Conservation (phyloP, 2,797 vertebrate genomes). For the Eulemur rubriventer region DNA sequence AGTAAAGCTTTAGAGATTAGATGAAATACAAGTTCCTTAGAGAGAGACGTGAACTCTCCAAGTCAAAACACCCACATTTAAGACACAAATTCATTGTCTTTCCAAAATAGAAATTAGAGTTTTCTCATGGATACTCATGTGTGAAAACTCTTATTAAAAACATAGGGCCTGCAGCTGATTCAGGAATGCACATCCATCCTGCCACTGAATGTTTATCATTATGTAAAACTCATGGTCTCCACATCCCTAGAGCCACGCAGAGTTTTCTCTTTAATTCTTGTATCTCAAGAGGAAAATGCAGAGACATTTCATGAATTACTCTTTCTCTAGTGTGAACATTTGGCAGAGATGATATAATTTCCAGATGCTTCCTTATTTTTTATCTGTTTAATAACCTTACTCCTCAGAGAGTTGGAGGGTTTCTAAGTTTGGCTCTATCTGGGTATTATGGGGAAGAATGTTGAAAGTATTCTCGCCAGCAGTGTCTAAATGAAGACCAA, state of each 20-base stretch:
- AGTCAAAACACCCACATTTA: constrained; percentile 2
- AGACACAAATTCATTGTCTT: neutral
- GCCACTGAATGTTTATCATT: neutral
- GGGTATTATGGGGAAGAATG: neutral
- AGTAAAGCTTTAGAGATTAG: neutral
- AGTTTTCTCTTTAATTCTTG: constrained; percentile 35
- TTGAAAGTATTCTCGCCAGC: constrained; percentile 32
- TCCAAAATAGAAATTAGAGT: constrained; percentile 11
- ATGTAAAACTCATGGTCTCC: constrained; percentile 15
- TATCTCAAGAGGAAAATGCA: constrained; percentile 24
- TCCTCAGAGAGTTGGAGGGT: constrained; percentile 2
- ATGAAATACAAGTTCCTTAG: constrained; percentile 11
- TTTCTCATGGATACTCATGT: neutral
- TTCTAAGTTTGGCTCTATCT: constrained; percentile 28
- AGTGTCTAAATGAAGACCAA: neutral
- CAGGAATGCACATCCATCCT: neutral
- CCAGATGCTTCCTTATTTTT: constrained; percentile 65
- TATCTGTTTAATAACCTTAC: constrained; percentile 57
- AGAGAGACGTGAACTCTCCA: neutral
- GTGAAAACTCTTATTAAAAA: constrained; percentile 43
- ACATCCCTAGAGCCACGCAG: neutral
- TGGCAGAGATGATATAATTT: constrained; percentile 32
- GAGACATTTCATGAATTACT: constrained; percentile 14
- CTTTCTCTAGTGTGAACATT: constrained; percentile 29
- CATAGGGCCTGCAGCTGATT: neutral